Conservation (phyloP, 2,888 invertebrate species). For the Caenorhabditis plicata region DNA sequence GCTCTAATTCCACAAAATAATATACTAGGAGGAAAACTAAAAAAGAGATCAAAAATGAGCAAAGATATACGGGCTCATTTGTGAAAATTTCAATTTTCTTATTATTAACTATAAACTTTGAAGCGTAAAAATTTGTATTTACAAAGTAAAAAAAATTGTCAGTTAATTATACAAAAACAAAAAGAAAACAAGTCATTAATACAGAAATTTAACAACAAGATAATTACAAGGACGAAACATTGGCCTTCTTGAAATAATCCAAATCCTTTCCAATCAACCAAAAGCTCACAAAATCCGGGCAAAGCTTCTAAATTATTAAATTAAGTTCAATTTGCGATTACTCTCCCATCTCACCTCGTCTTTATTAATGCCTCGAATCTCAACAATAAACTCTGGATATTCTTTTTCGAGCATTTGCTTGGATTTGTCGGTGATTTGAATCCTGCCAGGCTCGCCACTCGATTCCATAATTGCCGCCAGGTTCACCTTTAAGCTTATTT, state of each 20-base stretch:
- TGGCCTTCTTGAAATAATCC: conserved; percentile 15
- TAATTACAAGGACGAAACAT: background rate
- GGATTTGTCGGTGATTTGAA: conserved; percentile 38
- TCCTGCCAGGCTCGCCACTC: conserved; percentile 32
- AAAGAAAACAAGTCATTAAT: too few relatives aligned
- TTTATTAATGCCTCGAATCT: conserved; percentile 28
- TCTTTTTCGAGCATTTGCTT: conserved; percentile 23
- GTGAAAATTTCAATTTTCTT: too few relatives aligned
- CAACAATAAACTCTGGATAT: conserved; percentile 38
- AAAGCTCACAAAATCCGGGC: conserved; percentile 14
- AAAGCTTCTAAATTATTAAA: conserved; percentile 5
- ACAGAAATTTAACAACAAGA: background rate
- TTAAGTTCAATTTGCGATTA: background rate
- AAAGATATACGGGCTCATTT: too few relatives aligned
- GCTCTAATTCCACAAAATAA: too few relatives aligned
- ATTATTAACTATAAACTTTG: too few relatives aligned
- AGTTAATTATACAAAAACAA: too few relatives aligned
- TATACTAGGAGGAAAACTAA: too few relatives aligned
- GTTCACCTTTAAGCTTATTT: conserved; percentile 31
- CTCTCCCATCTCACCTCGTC: conserved; percentile 4
- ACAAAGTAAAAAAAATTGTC: too few relatives aligned
- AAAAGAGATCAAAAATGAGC: too few relatives aligned
- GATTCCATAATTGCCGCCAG: conserved; percentile 45
- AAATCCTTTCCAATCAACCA: conserved; percentile 25
- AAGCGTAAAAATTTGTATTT: too few relatives aligned